These are phyloP conservation scores for Mungos mungo DNA, from an alignment of 2,113 vertebrate genomes.

Conservation along the genomic window DNA sequence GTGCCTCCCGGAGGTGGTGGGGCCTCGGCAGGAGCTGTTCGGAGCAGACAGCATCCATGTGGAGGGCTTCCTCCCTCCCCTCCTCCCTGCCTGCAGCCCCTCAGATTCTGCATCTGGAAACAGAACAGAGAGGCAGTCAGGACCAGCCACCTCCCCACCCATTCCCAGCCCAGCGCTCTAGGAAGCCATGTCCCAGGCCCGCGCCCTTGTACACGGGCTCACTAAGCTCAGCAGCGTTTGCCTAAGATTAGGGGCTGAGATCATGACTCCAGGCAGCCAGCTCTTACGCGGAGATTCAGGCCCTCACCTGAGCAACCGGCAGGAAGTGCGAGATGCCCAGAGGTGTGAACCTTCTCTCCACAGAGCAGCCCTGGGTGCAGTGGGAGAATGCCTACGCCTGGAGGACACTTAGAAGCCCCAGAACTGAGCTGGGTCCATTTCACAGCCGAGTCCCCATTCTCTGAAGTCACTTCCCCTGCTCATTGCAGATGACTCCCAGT, in stretches of 20 bases:
- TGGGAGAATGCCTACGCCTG: neutral
- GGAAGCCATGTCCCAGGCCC: neutral
- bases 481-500: neutral
- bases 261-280: neutral
- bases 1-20: conserved; percentile 76
- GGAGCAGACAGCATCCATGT: conserved; percentile 90
- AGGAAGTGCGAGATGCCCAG: neutral
- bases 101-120: conserved; percentile 57
- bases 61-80: conserved; percentile 85
- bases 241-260: neutral
- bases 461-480: conserved; percentile 64
- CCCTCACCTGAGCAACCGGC: neutral
- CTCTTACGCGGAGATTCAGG: neutral
- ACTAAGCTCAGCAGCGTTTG: neutral
- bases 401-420: conserved; percentile 46
- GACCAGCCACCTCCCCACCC: neutral
- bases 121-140: neutral
- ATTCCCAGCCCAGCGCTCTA: neutral
- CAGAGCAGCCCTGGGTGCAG: neutral
- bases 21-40: conserved; percentile 90
- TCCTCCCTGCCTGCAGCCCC: conserved; percentile 57
- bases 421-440: conserved; percentile 70
- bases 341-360: neutral
- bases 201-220: neutral
- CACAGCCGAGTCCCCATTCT: conserved; percentile 46